These are phyloP conservation scores for Eumerus sabulonum DNA, from an alignment of 2,888 invertebrate genomes.

Conservation along the genomic window DNA sequence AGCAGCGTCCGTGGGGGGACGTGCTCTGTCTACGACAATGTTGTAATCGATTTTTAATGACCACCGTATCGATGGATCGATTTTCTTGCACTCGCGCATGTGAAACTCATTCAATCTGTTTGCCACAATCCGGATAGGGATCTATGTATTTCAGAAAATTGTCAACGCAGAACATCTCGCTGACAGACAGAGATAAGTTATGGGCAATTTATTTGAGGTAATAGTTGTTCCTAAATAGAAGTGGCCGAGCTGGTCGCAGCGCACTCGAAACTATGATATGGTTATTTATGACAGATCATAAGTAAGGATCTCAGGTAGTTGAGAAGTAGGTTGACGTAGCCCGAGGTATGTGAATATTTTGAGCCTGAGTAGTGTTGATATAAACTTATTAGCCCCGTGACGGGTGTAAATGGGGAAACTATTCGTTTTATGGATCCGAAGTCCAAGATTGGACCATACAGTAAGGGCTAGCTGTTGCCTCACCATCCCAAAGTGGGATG, in stretches of 20 bases:
- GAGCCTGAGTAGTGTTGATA: no score
- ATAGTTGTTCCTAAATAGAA: constrained; percentile 32
- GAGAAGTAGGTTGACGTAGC: no score
- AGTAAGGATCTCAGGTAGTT: background rate
- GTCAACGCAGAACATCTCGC: constrained; percentile 40
- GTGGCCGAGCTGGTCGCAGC: background rate
- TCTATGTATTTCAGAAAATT: constrained; percentile 21
- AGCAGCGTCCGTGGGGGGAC: constrained; percentile 23
- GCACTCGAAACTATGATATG: background rate
- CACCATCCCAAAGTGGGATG: no score
- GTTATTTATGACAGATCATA: constrained; percentile 15
- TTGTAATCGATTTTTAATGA: constrained; percentile 54
- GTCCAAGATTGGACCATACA: no score
- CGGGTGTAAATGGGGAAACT: no score
- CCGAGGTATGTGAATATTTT: no score
- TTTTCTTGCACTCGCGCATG: constrained; percentile 30
- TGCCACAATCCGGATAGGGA: constrained; percentile 28
- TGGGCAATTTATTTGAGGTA: constrained; percentile 43
- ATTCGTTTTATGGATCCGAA: no score
- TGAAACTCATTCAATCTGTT: constrained; percentile 34
- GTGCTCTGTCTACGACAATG: constrained; percentile 1
- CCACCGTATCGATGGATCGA: constrained; percentile 37
- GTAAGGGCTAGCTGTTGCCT: no score
- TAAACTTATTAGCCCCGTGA: no score
- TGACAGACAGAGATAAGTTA: constrained; percentile 51